phyloP scores from a whole-genome alignment of 2,113 vertebrate species.

The Collichthys lucidus region DNA sequence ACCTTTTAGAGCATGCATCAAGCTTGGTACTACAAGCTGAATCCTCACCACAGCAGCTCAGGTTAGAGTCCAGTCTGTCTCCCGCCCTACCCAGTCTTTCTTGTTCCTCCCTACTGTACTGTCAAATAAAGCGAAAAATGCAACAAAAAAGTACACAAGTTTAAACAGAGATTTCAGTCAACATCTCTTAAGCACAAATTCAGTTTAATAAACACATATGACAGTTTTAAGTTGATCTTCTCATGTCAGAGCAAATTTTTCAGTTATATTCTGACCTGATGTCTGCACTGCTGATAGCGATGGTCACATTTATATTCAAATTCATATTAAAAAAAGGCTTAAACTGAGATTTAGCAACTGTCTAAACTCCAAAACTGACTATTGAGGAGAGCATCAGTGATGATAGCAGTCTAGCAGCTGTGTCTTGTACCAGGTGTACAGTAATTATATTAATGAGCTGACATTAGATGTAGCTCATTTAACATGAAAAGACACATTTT shows the following conservation, averaged over 20 bases:
- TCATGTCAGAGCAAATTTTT: not conserved
- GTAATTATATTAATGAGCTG: constrained; percentile 1
- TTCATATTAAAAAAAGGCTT: too few relatives aligned
- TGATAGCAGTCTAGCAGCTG: not conserved
- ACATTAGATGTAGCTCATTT: not conserved
- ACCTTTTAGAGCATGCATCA: too few relatives aligned
- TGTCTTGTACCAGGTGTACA: not conserved
- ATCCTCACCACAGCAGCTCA: too few relatives aligned
- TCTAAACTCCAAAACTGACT: not conserved
- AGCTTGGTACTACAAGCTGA: too few relatives aligned
- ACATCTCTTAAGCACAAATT: not conserved
- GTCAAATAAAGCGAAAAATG: too few relatives aligned
- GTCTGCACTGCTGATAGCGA: not conserved
- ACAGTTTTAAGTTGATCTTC: not conserved
- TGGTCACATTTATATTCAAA: not conserved
- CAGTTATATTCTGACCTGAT: not conserved
- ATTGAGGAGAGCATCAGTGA: not conserved
- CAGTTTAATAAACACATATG: not conserved
- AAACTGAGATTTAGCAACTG: too few relatives aligned
- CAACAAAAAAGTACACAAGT: too few relatives aligned
- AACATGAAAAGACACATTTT: not conserved
- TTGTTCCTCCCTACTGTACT: too few relatives aligned
- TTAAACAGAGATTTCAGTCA: not conserved
- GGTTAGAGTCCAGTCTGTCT: too few relatives aligned
- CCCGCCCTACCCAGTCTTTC: too few relatives aligned